phyloP scores from a whole-genome alignment of 2,888 invertebrate species.

The Thereva unica region DNA sequence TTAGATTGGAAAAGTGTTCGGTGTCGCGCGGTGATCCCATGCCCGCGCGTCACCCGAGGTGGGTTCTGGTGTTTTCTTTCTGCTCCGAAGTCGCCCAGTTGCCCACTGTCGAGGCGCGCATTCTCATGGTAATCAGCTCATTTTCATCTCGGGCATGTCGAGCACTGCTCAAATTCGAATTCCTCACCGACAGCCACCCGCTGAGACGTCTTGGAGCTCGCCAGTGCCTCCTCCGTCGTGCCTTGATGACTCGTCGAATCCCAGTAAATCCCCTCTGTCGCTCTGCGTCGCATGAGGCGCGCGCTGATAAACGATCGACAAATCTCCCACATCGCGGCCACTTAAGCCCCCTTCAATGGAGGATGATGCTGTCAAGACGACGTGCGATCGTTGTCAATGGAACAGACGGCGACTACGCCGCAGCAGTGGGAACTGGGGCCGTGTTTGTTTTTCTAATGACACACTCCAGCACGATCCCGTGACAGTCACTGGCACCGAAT shows the following conservation, averaged over 20 bases:
- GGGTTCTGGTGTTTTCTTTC: neutral
- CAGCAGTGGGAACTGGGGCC: slow-evolving; percentile 9
- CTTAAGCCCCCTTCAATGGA: slow-evolving; percentile 25
- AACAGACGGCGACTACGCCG: slow-evolving; percentile 9
- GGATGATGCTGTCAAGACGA: slow-evolving; percentile 34
- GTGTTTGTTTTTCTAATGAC: slow-evolving; percentile 27
- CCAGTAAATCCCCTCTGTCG: slow-evolving; percentile 27
- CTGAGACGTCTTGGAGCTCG: slow-evolving; percentile 19
- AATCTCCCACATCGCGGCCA: slow-evolving; percentile 34
- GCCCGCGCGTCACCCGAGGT: too few species aligned
- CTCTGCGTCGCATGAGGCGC: slow-evolving; percentile 12
- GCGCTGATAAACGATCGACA: slow-evolving; percentile 32
- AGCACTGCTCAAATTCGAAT: neutral
- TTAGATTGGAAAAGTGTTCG: too few species aligned
- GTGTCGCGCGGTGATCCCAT: too few species aligned
- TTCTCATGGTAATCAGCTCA: slow-evolving; percentile 5
- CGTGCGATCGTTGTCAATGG: slow-evolving; percentile 30
- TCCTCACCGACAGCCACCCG: slow-evolving; percentile 30
- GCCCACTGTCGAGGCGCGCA: too few species aligned
- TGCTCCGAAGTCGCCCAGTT: too few species aligned
- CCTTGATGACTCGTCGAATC: slow-evolving; percentile 30
- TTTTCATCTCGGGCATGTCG: slow-evolving; percentile 1
- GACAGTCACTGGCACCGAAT: slow-evolving; percentile 28
- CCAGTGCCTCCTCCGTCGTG: slow-evolving; percentile 15
- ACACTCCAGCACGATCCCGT: slow-evolving; percentile 29